phyloP scores from a whole-genome alignment of 1,140 invertebrate species.

The Lucilia sericata region DNA sequence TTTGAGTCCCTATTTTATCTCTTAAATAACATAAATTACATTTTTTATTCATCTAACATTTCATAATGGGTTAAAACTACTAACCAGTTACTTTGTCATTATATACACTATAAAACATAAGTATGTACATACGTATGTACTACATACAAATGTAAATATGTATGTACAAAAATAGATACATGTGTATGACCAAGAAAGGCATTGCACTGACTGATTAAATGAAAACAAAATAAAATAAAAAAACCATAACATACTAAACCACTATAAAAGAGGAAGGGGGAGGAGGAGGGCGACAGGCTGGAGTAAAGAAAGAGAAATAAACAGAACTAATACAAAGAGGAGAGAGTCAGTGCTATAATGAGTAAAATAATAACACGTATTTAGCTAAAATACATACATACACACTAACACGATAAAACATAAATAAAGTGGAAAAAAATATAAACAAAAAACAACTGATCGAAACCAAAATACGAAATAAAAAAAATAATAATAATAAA shows the following conservation, averaged over 20 bases:
- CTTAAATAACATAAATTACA: too few species aligned
- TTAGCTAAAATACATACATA: background rate
- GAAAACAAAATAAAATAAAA: background rate
- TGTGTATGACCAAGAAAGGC: slow-evolving; percentile 12
- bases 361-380: background rate
- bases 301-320: background rate
- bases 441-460: slow-evolving; percentile 44
- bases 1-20: too few species aligned
- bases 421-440: background rate
- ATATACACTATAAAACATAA: background rate
- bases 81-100: background rate
- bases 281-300: background rate
- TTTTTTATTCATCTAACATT: too few species aligned
- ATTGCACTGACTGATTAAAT: slow-evolving; percentile 1
- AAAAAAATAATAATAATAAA: background rate
- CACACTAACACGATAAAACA: background rate
- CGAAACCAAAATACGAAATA: background rate
- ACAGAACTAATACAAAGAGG: background rate
- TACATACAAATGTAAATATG: too few species aligned
- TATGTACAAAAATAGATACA: background rate
- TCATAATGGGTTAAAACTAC: background rate
- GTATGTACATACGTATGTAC: too few species aligned
- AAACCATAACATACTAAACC: slow-evolving; percentile 8
- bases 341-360: background rate
- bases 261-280: background rate